phyloP scores from a whole-genome alignment of 2,797 vertebrate genomes.

The Crypturellus tataupa region DNA sequence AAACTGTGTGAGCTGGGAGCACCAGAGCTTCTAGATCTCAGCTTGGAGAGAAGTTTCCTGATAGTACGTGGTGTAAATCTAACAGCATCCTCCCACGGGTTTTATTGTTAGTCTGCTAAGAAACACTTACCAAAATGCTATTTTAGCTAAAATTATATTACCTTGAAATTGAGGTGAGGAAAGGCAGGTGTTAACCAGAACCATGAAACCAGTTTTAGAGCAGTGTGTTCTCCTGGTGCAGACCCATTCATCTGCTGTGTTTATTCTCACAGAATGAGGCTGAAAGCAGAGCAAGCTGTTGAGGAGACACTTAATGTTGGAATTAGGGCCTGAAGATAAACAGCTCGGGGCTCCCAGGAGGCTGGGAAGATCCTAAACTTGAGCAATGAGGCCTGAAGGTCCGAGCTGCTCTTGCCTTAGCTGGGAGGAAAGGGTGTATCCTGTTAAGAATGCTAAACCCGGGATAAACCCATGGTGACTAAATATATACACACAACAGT shows the following conservation, averaged over 20 bases:
- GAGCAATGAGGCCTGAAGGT: neutral
- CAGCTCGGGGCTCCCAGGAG: neutral
- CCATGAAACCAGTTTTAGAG: neutral
- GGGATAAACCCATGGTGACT: neutral
- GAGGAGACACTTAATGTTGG: neutral
- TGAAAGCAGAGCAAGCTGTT: neutral
- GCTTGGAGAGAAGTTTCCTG: neutral
- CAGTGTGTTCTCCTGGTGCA: neutral
- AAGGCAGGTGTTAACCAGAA: neutral
- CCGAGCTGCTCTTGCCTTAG: neutral
- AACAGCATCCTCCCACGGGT: neutral
- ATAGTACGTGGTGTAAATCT: neutral
- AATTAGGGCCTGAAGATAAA: neutral
- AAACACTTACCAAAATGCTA: neutral
- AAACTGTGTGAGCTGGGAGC: neutral
- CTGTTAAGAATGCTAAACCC: neutral
- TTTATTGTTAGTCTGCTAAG: neutral
- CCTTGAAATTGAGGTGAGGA: neutral
- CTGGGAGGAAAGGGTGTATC: neutral
- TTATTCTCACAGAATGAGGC: neutral
- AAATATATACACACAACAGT: neutral
- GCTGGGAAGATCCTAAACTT: neutral
- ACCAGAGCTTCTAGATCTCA: neutral
- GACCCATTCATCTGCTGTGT: fast-evolving
- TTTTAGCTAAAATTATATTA: neutral